phyloP scores from a whole-genome alignment of 2,888 invertebrate genomes.

The Epinotia demarniana region DNA sequence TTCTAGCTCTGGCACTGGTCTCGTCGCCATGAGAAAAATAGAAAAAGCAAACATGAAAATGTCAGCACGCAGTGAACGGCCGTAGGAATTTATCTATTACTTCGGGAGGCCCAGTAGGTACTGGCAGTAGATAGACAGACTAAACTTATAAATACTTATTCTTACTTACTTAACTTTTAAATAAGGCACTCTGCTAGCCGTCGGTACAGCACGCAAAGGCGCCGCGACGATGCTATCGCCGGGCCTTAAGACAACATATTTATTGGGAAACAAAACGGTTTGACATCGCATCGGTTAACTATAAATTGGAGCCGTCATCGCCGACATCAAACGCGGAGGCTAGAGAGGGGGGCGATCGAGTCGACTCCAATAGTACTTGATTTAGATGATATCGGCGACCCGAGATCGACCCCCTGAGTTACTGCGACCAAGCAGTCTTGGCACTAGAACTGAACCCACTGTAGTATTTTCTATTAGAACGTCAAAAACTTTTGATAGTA shows the following conservation, averaged over 20 bases:
- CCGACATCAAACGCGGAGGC: constrained; percentile 26
- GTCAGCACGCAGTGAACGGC: too few relatives aligned
- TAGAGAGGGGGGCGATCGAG: background rate
- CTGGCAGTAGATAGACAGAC: too few relatives aligned
- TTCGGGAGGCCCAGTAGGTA: too few relatives aligned
- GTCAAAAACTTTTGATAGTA: background rate
- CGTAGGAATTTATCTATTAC: too few relatives aligned
- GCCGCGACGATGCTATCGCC: constrained; percentile 37
- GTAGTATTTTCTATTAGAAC: background rate
- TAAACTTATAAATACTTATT: too few relatives aligned
- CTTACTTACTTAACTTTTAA: too few relatives aligned
- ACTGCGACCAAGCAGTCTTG: constrained; percentile 6
- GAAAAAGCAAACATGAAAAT: too few relatives aligned
- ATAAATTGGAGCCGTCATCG: constrained; percentile 39
- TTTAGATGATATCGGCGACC: constrained; percentile 61
- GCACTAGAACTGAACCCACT: background rate
- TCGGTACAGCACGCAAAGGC: background rate
- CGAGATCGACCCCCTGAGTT: constrained; percentile 25
- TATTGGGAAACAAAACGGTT: constrained; percentile 32
- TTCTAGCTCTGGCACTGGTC: too few relatives aligned
- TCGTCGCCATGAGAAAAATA: too few relatives aligned
- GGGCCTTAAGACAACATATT: constrained; percentile 21
- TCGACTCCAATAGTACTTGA: constrained; percentile 58
- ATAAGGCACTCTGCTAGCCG: background rate
- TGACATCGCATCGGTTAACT: constrained; percentile 15